Conservation (phyloP, 2,888 invertebrate genomes). For the Lasioglossum figueresi region DNA sequence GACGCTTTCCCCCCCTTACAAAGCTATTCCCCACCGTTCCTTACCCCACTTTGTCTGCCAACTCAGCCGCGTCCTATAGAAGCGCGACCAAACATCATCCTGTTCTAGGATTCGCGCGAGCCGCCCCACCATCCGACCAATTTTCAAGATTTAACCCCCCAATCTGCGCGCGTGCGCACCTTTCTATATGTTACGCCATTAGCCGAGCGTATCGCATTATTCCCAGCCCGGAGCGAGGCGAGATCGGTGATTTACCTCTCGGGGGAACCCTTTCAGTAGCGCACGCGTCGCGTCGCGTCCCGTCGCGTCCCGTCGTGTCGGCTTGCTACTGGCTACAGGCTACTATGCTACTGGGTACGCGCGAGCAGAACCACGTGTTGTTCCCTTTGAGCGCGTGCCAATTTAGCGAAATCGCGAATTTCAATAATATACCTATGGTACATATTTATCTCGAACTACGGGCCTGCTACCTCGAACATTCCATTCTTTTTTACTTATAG, state of each 20-base stretch:
- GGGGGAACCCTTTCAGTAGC: not conserved
- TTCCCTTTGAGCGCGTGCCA: not conserved
- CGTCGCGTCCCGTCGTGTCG: too few relatives aligned
- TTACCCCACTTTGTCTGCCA: conserved; percentile 28
- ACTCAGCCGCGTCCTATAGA: conserved; percentile 32
- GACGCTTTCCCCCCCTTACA: conserved; percentile 5
- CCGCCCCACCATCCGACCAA: conserved; percentile 23
- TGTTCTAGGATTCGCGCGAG: conserved; percentile 40
- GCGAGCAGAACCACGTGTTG: conserved; percentile 37
- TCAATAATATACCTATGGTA: not conserved
- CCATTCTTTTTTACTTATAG: too few relatives aligned
- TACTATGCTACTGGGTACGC: not conserved
- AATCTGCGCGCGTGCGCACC: conserved; percentile 16
- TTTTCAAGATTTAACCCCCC: conserved; percentile 24
- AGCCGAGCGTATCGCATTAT: conserved; percentile 9
- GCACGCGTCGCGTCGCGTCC: conserved; percentile 4
- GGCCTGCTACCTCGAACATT: too few relatives aligned
- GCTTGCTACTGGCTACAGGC: not conserved
- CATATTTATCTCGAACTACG: too few relatives aligned
- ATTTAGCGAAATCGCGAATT: not conserved
- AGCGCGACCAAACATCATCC: not conserved
- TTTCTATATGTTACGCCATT: conserved; percentile 23
- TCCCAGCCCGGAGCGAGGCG: not conserved
- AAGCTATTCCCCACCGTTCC: conserved; percentile 13
- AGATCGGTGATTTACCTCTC: not conserved